Evolutionary conservation across 2,113 vertebrate genomes (phyloP).

Genomic region (Corythornis vintsioides): DNA sequence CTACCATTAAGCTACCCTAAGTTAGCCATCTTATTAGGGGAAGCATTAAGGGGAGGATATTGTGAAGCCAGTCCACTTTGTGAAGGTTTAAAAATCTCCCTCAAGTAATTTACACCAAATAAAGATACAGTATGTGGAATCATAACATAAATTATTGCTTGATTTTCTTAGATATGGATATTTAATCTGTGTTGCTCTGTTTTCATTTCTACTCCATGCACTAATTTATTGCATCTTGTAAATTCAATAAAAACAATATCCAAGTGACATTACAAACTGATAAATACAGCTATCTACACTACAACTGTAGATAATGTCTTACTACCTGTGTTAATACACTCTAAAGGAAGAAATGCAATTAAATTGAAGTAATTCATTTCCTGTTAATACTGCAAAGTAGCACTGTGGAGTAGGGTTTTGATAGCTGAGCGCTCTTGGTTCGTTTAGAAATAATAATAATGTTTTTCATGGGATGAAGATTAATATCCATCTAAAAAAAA

Average conservation of each 20-base stretch:
- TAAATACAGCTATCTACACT: neutral
- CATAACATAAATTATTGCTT: neutral
- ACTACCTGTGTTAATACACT: neutral
- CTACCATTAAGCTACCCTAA: neutral
- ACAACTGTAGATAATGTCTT: neutral
- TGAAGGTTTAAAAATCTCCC: neutral
- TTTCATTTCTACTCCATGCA: neutral
- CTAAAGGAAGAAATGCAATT: neutral
- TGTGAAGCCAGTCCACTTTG: neutral
- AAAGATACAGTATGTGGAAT: neutral
- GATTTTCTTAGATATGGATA: neutral
- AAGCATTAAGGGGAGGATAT: neutral
- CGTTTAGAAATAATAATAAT: neutral
- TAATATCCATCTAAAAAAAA: neutral
- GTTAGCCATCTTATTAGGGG: neutral
- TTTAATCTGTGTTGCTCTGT: neutral
- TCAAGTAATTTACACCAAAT: neutral
- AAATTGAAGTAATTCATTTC: neutral
- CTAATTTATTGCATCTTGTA: neutral
- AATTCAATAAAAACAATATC: neutral
- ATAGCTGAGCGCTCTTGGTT: neutral
- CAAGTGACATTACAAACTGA: neutral
- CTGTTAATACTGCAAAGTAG: neutral
- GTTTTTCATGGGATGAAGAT: neutral
- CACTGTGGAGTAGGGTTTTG: neutral